Base-by-base conservation (phyloP, 2,888 invertebrate species). In the Oeneis ivallda region DNA sequence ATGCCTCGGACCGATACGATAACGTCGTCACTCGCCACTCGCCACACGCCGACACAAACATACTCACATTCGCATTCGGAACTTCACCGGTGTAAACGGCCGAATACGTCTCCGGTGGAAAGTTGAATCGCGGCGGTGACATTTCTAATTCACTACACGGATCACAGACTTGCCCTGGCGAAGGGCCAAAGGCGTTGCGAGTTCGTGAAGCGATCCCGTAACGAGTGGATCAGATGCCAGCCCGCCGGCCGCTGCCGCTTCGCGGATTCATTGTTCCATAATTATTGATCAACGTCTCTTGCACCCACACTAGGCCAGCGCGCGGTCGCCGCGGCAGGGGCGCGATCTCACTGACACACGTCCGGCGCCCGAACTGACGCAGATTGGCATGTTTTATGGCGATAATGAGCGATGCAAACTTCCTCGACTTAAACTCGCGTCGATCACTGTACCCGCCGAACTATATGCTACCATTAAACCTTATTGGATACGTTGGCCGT, bases 51-150 rank as follows among this genome's bases (percentile, higher is more conserved):
- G 72, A 61, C 58, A 67, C 65, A 68, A 69, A 60, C 70, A 75
- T 84, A 90, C 90, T 90, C 80, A 91, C 90, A 82, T 85, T 86
- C 74, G 80, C 79, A 80, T 78, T 79, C 69, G 79, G 71, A 70
- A 77, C 82, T 74, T 85, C 87, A 77, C 72, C 73, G 76, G 78
- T 77, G 77, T 89, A 91, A 72, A 91, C 80, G 67, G 85, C 89
- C 59, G 91, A 91, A 78, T 85, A 90, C 72, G 82, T 87, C 80
- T 89, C 85, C 75, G 91, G 91, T 65, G 91, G 91, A 74, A 91
- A 91, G 75, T 79, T 86, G 78, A 85, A 91, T 73, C 72, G 78
- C 68, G 80, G 76, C 67, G 83, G 77, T 69, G 86, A 81, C 89
- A 87, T 89, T 74, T 78, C 70, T 67, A 71, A 74, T 73, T 67